Base-by-base conservation (phyloP, 2,888 invertebrate species). In the Heliconius hortense region DNA sequence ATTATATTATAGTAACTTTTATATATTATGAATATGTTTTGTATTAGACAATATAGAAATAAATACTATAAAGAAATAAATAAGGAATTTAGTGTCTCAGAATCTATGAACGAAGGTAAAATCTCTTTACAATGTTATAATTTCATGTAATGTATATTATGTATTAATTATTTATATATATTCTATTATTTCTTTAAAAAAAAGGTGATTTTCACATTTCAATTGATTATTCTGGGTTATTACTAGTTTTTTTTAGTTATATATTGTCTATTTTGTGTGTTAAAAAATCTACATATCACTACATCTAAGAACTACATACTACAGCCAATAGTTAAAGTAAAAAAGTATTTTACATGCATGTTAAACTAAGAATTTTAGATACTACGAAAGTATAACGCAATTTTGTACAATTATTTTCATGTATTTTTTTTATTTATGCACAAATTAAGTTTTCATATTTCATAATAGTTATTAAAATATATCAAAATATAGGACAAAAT, bases 321-420 rank as follows among this genome's bases (percentile, higher is more conserved):
- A 28, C 48, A 35, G 26, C 66, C 24, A 66, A 64, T 28, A 64
- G 39, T 71, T 70, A 63, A 72, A 39, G n/a, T 64, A 64, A 59
- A 24, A 39, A 39, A 39, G 48, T 72, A 66, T 62, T 56, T 74
- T 60, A 76, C 69, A 69, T 60, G 73, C 70, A 71, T 76, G 68
- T 74, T 72, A 69, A 71, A 75, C 72, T 72, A 77, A 75, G 64
- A 48, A 68, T 66, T n/a, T 39, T 69, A 66, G 24, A 24, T 68
- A 56, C 70, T 74, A 74, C 70, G 39, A 56, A 26, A 56, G 7
- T 31, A 67, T 73, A 60, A 60, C 59, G 39, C 71, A 71, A 71
- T 60, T 53, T 69, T 69, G 69, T 24, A 56, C 5, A 21, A 64
- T 11, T 64, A 64, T 18, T 48, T 48, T 48, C 43, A n/a, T 53